Evolutionary conservation across 2,113 vertebrate genomes (phyloP).

Genomic region (Coptodon bakossiorum): DNA sequence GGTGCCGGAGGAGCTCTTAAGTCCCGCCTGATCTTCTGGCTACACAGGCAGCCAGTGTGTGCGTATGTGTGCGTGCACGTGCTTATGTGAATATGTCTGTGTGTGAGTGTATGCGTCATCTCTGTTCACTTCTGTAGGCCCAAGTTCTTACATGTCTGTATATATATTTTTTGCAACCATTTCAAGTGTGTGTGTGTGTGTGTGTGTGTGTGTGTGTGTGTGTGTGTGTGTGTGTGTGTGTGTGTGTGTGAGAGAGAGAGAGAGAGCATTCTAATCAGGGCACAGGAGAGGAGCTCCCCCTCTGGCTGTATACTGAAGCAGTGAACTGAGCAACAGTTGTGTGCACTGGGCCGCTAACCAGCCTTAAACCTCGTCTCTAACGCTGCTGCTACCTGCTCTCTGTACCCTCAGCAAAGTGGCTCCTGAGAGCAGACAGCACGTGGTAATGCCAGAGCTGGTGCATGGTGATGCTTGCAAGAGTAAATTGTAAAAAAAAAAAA

Average conservation of each 20-base stretch:
- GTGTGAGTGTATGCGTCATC: background rate
- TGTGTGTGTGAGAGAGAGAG: background rate
- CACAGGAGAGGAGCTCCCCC: constrained; percentile 49
- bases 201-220: background rate
- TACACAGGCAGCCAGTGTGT: constrained; percentile 24
- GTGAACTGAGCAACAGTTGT: constrained; percentile 53
- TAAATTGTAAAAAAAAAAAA: background rate
- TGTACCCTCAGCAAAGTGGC: background rate
- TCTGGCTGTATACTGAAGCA: constrained; percentile 43
- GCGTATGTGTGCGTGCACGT: background rate
- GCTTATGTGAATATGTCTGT: background rate
- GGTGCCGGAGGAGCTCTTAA: constrained; percentile 46
- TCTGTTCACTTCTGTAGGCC: background rate
- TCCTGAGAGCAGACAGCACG: constrained; percentile 7
- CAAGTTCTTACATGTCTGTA: constrained; percentile 8
- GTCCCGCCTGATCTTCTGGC: constrained; percentile 62
- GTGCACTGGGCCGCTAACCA: constrained; percentile 14
- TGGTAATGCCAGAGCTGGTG: background rate
- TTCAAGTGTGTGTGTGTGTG: background rate
- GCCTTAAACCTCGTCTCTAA: constrained; percentile 23
- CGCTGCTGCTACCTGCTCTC: constrained; percentile 23
- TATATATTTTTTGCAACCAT: background rate
- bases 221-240: background rate
- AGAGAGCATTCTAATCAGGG: constrained; percentile 17
- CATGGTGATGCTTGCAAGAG: background rate